Percentiles rank a stretch among this genome's conserved stretches.
Conservation (phyloP, 37 sponge, comb jelly and placozoan genomes). For the Trichoplax adhaerens region DNA sequence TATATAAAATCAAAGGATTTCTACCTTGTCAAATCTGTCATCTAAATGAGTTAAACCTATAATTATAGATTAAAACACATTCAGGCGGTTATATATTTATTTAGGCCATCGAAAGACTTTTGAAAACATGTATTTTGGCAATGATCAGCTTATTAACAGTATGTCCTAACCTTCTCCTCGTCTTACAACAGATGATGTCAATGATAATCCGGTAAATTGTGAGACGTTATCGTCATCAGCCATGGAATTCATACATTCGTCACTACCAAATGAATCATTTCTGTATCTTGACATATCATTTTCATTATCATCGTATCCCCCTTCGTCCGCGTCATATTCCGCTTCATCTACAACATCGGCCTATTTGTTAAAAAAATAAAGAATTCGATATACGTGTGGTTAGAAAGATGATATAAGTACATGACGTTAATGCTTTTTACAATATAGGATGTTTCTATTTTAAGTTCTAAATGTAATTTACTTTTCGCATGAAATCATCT, state of each 20-base stretch:
- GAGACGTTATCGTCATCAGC: slow-evolving; percentile 16
- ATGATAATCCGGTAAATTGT: slow-evolving; percentile 67
- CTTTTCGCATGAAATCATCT: slow-evolving; percentile 50
- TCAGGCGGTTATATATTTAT: not conserved
- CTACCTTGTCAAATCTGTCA: slow-evolving; percentile 76
- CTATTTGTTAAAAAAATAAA: slow-evolving; percentile 4
- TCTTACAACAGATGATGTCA: slow-evolving; percentile 74
- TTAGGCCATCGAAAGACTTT: not conserved
- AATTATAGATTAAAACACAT: not conserved
- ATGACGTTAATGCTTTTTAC: not conserved
- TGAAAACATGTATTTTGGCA: not conserved
- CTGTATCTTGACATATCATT: slow-evolving; percentile 1
- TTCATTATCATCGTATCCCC: slow-evolving; percentile 10
- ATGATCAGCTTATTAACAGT: not conserved
- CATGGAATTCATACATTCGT: not conserved
- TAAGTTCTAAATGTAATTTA: slow-evolving; percentile 3
- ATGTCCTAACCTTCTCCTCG: slow-evolving; percentile 56
- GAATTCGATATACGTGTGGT: not conserved
- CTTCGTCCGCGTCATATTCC: slow-evolving; percentile 5
- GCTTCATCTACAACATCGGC: slow-evolving; percentile 16
- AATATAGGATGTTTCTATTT: not conserved
- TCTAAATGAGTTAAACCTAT: slow-evolving; percentile 60
- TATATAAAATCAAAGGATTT: not conserved
- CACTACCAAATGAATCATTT: not conserved
- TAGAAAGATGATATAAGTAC: not conserved